Evolutionary conservation across 2,888 invertebrate genomes (phyloP), one percentile per base, ranked within the genome.

Genomic region (Metacarcinus magister): DNA sequence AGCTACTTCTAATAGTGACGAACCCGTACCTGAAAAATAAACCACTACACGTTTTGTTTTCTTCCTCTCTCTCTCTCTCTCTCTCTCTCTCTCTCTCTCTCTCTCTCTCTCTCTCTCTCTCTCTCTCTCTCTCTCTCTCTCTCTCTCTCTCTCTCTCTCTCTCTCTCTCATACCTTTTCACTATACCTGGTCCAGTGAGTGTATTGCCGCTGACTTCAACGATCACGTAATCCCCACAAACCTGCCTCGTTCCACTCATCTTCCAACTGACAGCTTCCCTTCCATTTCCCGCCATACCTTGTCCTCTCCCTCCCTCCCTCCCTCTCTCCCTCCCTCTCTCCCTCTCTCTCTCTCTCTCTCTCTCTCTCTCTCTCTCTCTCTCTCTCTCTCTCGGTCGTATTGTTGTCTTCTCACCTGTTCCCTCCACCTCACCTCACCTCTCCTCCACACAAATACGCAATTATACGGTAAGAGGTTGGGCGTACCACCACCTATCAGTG

Each of bases 221-320:
- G 75, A n/a, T n/a, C 75, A n/a, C 75, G 75, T n/a, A 75, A 75
- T n/a, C 75, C 75, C n/a, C 75, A 75, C 75, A 75, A 75, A 75
- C 75, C 16, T 32, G 13, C 87, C 87, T 32, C 39, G 13, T 87
- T 39, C 28, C 87, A 39, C 39, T 87, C 87, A 39, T 87, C 87
- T 39, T 32, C 39, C 87, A 32, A 39, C 13, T 39, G 87, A 39
- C 87, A 87, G 39, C 87, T 39, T 39, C 23, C 23, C 39, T 87
- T 39, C 39, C 87, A 13, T 87, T 13, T 87, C 87, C 32, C 10
- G 5, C 75, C 28, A 4, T 10, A 3, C 28, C 28, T 28, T 2
- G 3, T 28, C 5, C 75, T 8, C 32, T 13, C 87, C 13, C 4
- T 16, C 16, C 87, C 1, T 87, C 39, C 39, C 87, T 87, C 87